These are phyloP conservation scores for Champsocephalus gunnari DNA, from an alignment of 2,797 vertebrate species.

Conservation along the genomic window DNA sequence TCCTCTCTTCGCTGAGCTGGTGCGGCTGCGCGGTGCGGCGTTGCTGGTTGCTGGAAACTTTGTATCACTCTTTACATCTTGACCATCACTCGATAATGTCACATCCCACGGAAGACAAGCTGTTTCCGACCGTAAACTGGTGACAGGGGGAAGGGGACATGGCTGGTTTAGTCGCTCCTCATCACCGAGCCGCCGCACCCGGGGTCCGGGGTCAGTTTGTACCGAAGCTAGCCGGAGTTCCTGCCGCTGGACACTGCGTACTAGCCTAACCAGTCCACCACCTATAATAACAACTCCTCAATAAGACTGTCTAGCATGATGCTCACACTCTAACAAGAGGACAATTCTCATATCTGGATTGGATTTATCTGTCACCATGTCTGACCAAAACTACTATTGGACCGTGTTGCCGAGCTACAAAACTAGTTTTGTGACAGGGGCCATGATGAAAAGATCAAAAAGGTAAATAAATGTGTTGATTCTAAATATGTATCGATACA, in stretches of 20 bases:
- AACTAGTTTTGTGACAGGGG: slow-evolving; percentile 85
- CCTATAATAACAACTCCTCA: slow-evolving; percentile 16
- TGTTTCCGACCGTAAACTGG: neutral
- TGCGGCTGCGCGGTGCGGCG: slow-evolving; percentile 62
- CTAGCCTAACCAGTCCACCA: slow-evolving; percentile 46
- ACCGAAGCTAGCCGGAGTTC: slow-evolving; percentile 66
- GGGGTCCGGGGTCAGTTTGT: slow-evolving; percentile 63
- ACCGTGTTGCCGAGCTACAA: slow-evolving; percentile 86
- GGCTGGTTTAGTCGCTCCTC: slow-evolving; percentile 42
- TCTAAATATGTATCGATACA: neutral
- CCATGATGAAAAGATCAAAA: slow-evolving; percentile 84
- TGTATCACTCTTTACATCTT: slow-evolving; percentile 60
- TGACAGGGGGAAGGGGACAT: slow-evolving; percentile 51
- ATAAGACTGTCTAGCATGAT: slow-evolving; percentile 32
- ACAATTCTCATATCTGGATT: slow-evolving; percentile 28
- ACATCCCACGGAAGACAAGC: neutral
- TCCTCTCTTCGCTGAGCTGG: slow-evolving; percentile 43
- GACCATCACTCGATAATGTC: slow-evolving; percentile 37
- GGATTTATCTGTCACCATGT: slow-evolving; percentile 71
- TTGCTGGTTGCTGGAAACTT: slow-evolving; percentile 75
- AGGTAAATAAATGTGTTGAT: slow-evolving; percentile 66
- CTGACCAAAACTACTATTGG: slow-evolving; percentile 86
- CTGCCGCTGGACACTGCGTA: slow-evolving; percentile 58
- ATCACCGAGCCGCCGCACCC: slow-evolving; percentile 42
- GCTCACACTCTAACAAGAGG: slow-evolving; percentile 30